Evolutionary conservation across 2,797 vertebrate genomes (phyloP).

Genomic region (Lycodopsis pacificus): DNA sequence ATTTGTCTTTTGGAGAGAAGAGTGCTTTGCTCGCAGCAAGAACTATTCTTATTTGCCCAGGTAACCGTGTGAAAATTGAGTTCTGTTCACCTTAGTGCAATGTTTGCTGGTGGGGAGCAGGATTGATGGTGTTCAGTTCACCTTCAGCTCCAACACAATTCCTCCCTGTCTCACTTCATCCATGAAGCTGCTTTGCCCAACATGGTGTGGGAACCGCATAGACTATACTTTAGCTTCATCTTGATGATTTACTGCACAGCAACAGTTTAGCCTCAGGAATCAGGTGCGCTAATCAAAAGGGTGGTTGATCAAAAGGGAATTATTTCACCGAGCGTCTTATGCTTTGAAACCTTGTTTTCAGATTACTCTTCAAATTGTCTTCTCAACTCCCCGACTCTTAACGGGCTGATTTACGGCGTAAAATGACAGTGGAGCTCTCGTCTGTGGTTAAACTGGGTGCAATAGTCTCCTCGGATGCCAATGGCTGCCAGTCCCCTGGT

Average conservation of each 20-base stretch:
- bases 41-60: slow-evolving; percentile 64
- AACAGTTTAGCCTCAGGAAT: slow-evolving; percentile 50
- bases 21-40: slow-evolving; percentile 39
- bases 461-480: slow-evolving; percentile 63
- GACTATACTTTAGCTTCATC: slow-evolving; percentile 33
- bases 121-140: slow-evolving; percentile 13
- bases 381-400: slow-evolving; percentile 33
- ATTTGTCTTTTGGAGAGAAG: slow-evolving; percentile 65
- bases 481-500: slow-evolving; percentile 63
- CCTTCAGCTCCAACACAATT: slow-evolving; percentile 22
- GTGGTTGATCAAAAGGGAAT: slow-evolving; percentile 57
- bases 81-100: slow-evolving; percentile 42
- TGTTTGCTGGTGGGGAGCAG: slow-evolving; percentile 39
- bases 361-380: slow-evolving; percentile 49
- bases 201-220: slow-evolving; percentile 29
- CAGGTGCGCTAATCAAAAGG: slow-evolving; percentile 35
- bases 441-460: slow-evolving; percentile 76
- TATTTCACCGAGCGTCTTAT: slow-evolving; percentile 34
- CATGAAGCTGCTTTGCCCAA: slow-evolving; percentile 7
- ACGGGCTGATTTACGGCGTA: slow-evolving; percentile 73
- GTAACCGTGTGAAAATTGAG: slow-evolving; percentile 56
- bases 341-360: slow-evolving; percentile 49
- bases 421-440: slow-evolving; percentile 73
- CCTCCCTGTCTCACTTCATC: slow-evolving; percentile 23
- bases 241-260: slow-evolving; percentile 44